Evolutionary conservation across 2,113 vertebrate genomes (phyloP), one percentile per base, ranked within the genome.

Genomic region (Stigmatopora argus): DNA sequence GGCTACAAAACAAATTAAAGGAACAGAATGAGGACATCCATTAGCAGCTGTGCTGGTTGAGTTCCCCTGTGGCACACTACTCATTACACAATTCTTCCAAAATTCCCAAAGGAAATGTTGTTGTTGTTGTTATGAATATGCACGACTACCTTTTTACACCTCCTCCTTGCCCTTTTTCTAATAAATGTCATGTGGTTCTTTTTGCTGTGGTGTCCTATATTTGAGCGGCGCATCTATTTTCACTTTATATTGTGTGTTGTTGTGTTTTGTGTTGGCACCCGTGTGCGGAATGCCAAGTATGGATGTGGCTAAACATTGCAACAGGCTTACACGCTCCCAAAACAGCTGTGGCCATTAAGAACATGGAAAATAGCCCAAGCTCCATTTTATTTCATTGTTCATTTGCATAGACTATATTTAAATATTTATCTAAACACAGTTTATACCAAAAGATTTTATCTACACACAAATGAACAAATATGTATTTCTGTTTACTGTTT

Each of bases 271-370:
- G 38, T 31, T 10, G 14, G 4, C 55, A 17, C 17, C 10, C 57
- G 17, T 44, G 45, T 52, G 66, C 47, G 62, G 66, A 71, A 67
- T 73, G 62, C 64, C 53, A 74, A 47, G 62, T 69, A 1, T n/a
- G 2, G 65, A 70, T 55, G 3, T 34, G 1, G 63, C 58, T 70
- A 73, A 78, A 68, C 64, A 73, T 64, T 57, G 63, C 79, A 68
- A 44, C 48, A 66, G 73, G 64, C 66, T 78, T 78, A 69, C 66
- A 69, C 19, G 26, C 64, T 78, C 57, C 66, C 35, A 47, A 82
- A 79, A 78, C 73, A 77, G 80, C 83, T 41, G 53, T 80, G 82
- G 72, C 66, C 74, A 65, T 44, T 34, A 15, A 8, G 63, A 71
- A 64, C 55, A 67, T 67, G 68, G 69, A 71, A 80, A 70, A 65